Percentiles rank a stretch among this genome's conserved stretches.
Evolutionary conservation across 1,140 invertebrate species (phyloP).

Genomic region (Zaprionus lachaisei): DNA sequence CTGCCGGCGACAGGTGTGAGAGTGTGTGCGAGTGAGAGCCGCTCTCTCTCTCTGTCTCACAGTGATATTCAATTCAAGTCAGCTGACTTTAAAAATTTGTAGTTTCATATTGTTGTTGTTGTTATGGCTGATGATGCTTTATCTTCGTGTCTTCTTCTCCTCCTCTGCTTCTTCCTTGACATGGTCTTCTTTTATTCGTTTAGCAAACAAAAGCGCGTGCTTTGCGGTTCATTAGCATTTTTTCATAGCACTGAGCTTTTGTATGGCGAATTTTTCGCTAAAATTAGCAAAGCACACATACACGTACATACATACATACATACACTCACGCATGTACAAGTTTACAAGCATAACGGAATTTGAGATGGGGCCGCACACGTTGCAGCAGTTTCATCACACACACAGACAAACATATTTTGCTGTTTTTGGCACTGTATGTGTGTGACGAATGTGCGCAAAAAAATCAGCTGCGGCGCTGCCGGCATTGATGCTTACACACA

Average conservation of each 20-base stretch:
- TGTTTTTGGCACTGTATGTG: conserved; percentile 39
- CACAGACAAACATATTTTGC: conserved; percentile 9
- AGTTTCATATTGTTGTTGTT: conserved; percentile 37
- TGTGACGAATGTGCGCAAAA: conserved; percentile 33
- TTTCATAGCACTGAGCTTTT: conserved; percentile 45
- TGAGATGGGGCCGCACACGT: conserved; percentile 63
- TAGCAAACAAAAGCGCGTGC: conserved; percentile 36
- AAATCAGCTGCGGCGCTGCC: conserved; percentile 71
- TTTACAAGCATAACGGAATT: conserved; percentile 64
- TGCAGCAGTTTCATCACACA: conserved; percentile 51
- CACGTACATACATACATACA: background rate
- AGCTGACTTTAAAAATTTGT: conserved; percentile 68
- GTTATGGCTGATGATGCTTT: conserved; percentile 19
- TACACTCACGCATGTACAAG: conserved; percentile 5
- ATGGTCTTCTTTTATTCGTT: conserved; percentile 20
- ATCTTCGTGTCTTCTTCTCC: conserved; percentile 7
- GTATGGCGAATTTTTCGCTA: conserved; percentile 55
- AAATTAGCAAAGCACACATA: conserved; percentile 58
- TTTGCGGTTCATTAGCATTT: conserved; percentile 55
- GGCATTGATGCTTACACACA: conserved; percentile 49
- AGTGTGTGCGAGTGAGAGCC: conserved; percentile 14
- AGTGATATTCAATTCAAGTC: conserved; percentile 45
- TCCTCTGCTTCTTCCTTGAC: background rate
- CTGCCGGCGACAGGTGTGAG: conserved; percentile 38
- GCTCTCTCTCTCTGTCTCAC: conserved; percentile 13